Conservation (phyloP, 1,140 invertebrate species). For the Eriosoma lanigerum region DNA sequence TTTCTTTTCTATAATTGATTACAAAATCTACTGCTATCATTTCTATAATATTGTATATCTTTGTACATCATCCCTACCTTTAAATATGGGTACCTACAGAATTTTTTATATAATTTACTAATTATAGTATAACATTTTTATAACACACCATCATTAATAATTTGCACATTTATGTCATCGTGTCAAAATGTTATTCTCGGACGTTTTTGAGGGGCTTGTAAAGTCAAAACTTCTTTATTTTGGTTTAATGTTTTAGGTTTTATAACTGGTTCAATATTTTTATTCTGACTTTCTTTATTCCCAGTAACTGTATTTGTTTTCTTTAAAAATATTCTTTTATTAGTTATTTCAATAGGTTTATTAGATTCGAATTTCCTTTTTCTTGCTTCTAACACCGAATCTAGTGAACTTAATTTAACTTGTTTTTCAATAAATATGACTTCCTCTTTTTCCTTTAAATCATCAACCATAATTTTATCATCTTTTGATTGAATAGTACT, state of each 20-base stretch:
- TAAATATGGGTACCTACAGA: too few species aligned
- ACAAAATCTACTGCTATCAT: too few species aligned
- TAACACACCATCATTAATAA: slow-evolving; percentile 3
- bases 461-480: slow-evolving; percentile 21
- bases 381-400: too few species aligned
- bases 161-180: not conserved
- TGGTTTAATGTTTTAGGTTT: slow-evolving; percentile 13
- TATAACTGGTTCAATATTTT: not conserved
- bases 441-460: slow-evolving; percentile 29
- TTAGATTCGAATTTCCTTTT: slow-evolving; percentile 52
- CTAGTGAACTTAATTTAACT: not conserved
- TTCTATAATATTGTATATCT: too few species aligned
- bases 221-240: not conserved
- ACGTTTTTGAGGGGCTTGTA: not conserved
- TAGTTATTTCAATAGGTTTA: slow-evolving; percentile 30
- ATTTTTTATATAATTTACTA: too few species aligned
- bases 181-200: slow-evolving; percentile 21
- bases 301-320: too few species aligned
- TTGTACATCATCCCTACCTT: too few species aligned
- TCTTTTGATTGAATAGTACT: slow-evolving; percentile 8
- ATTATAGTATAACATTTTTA: not conserved
- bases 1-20: too few species aligned
- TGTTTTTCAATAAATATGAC: not conserved
- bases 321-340: slow-evolving; percentile 50
- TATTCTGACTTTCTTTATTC: slow-evolving; percentile 5